These are phyloP conservation scores for Sphenodon punctatus DNA, from an alignment of 2,797 vertebrate species.

Conservation along the genomic window DNA sequence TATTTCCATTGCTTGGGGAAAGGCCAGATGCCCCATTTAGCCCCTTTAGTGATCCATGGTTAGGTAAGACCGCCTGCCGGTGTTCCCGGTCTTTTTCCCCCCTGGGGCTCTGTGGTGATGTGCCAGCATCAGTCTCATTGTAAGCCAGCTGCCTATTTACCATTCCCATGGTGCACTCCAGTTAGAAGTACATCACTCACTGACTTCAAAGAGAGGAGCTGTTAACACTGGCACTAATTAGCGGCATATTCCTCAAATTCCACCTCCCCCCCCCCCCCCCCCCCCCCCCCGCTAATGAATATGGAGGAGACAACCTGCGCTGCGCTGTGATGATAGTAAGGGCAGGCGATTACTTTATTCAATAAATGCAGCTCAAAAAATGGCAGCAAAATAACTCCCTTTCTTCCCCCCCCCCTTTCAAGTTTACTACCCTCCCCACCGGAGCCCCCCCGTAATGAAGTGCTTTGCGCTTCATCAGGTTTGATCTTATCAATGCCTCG, in stretches of 20 bases:
- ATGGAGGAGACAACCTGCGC: constrained; percentile 17
- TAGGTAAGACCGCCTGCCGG: no score
- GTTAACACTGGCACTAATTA: constrained; percentile 47
- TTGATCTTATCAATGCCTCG: not conserved
- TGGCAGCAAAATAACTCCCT: not conserved
- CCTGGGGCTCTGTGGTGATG: not conserved
- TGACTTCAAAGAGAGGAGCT: constrained; percentile 26
- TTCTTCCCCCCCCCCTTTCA: not conserved
- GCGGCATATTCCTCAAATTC: constrained; percentile 2
- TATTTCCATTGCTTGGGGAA: no score
- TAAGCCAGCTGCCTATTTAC: not conserved
- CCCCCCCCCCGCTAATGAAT: constrained; percentile 30
- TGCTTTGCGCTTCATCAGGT: not conserved
- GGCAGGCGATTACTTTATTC: not conserved
- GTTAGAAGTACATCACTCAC: constrained; percentile 25
- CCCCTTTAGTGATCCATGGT: not conserved
- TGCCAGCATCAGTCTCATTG: not conserved
- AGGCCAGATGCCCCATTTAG: not conserved
- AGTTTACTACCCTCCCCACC: not conserved
- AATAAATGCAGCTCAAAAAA: not conserved
- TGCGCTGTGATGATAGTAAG: not conserved
- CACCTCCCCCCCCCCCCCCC: constrained; percentile 2
- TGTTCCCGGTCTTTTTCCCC: not conserved
- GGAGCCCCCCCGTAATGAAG: not conserved
- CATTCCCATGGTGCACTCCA: not conserved